Evolutionary conservation across 2,113 vertebrate genomes (phyloP).

Genomic region (Craseonycteris thonglongyai): DNA sequence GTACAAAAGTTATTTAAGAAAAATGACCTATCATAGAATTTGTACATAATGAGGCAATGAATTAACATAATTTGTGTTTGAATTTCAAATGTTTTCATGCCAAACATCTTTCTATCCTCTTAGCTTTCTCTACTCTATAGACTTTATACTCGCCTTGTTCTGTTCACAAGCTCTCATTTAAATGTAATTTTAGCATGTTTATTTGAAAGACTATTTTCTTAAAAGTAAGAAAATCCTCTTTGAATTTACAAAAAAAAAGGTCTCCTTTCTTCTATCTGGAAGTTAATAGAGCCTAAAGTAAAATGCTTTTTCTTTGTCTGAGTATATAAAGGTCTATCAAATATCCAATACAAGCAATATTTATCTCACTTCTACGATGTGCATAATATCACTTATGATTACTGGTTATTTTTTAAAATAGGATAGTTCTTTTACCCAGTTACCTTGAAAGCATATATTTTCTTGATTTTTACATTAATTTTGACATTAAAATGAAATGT

Average conservation of each 20-base stretch:
- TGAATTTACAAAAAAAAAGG: background rate
- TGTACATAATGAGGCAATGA: background rate
- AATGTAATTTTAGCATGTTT: conserved; percentile 27
- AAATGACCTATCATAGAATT: background rate
- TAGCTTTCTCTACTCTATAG: background rate
- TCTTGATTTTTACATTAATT: conserved; percentile 35
- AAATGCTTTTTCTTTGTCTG: background rate
- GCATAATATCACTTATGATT: conserved; percentile 25
- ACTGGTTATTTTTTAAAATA: conserved; percentile 25
- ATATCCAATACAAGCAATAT: background rate
- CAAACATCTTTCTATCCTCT: background rate
- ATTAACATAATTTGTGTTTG: background rate
- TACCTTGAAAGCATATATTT: conserved; percentile 37
- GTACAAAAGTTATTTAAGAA: background rate
- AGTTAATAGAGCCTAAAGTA: conserved; percentile 29
- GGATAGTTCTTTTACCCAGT: conserved; percentile 12
- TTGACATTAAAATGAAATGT: conserved; percentile 56
- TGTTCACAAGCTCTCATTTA: conserved; percentile 1
- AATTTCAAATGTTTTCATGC: background rate
- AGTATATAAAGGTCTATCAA: conserved; percentile 26
- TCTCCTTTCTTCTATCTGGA: background rate
- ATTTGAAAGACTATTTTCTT: conserved; percentile 45
- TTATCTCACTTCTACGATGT: background rate
- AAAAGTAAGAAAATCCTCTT: background rate
- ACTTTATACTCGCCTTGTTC: background rate